phyloP scores from a whole-genome alignment of 2,797 vertebrate genomes.

The Anabacerthia variegaticeps region DNA sequence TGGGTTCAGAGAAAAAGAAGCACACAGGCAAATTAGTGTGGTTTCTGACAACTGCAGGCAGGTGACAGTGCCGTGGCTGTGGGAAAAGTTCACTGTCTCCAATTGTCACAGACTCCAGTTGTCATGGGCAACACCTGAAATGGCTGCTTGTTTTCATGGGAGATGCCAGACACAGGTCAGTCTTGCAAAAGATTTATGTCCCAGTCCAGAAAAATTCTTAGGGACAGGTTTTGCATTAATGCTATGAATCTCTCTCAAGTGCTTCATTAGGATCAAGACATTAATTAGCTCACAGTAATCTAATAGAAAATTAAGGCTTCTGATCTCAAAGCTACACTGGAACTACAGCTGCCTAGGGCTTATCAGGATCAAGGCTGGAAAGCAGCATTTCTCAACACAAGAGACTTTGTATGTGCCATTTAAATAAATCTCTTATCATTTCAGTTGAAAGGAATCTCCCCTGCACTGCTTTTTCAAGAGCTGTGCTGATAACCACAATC shows the following conservation, averaged over 20 bases:
- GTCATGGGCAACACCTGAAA: background rate
- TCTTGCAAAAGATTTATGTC: background rate
- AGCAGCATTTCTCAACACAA: background rate
- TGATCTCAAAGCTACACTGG: constrained; percentile 35
- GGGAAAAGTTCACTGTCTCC: background rate
- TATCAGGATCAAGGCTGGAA: background rate
- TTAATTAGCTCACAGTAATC: background rate
- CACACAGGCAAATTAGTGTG: background rate
- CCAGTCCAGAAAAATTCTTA: background rate
- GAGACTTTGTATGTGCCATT: background rate
- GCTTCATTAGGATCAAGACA: constrained; percentile 2
- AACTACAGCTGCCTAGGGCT: background rate
- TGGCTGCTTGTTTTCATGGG: background rate
- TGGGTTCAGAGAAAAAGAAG: background rate
- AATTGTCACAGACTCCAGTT: background rate
- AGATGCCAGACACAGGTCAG: background rate
- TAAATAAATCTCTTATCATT: background rate
- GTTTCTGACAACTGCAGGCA: background rate
- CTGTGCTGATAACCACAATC: background rate
- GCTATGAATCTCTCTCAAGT: background rate
- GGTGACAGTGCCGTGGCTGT: background rate
- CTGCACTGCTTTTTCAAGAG: background rate
- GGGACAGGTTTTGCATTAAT: background rate
- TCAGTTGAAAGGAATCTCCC: background rate
- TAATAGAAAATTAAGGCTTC: constrained; percentile 62